These are phyloP conservation scores for Bugula neritina DNA, from an alignment of 2,888 invertebrate species.

Conservation along the genomic window DNA sequence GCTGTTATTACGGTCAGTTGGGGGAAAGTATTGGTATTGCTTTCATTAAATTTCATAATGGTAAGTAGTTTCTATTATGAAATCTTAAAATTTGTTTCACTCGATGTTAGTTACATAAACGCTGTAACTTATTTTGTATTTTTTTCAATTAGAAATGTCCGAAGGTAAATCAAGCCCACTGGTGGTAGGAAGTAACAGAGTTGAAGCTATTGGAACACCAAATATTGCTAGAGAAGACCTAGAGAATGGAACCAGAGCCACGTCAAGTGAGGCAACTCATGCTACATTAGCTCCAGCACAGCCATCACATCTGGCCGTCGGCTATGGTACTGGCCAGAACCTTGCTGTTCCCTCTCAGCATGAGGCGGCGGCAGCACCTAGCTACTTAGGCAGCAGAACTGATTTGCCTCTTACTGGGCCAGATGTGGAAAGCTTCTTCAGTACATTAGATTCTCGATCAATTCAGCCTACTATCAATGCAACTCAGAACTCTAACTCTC, in stretches of 20 bases:
- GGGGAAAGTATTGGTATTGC: too few relatives aligned
- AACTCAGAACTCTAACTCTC: not conserved
- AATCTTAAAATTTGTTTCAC: too few relatives aligned
- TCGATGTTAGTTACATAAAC: too few relatives aligned
- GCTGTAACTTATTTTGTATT: too few relatives aligned
- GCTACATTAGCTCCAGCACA: constrained; percentile 1
- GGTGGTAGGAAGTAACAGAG: not conserved
- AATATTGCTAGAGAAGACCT: not conserved
- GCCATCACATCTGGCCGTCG: not conserved
- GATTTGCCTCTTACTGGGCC: not conserved
- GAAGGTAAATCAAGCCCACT: not conserved
- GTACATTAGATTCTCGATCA: not conserved
- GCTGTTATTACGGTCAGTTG: too few relatives aligned
- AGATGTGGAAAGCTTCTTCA: constrained; percentile 15
- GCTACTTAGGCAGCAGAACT: constrained; percentile 4
- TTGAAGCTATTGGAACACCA: not conserved
- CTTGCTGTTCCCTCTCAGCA: not conserved
- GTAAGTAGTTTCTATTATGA: too few relatives aligned
- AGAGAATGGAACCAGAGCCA: not conserved
- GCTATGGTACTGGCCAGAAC: not conserved
- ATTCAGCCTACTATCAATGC: not conserved
- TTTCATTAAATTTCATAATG: too few relatives aligned
- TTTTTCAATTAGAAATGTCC: not conserved
- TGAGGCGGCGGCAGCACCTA: not conserved
- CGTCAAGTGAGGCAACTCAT: not conserved